These are phyloP conservation scores for Aradus depressus DNA, from an alignment of 2,888 invertebrate species.

Conservation along the genomic window DNA sequence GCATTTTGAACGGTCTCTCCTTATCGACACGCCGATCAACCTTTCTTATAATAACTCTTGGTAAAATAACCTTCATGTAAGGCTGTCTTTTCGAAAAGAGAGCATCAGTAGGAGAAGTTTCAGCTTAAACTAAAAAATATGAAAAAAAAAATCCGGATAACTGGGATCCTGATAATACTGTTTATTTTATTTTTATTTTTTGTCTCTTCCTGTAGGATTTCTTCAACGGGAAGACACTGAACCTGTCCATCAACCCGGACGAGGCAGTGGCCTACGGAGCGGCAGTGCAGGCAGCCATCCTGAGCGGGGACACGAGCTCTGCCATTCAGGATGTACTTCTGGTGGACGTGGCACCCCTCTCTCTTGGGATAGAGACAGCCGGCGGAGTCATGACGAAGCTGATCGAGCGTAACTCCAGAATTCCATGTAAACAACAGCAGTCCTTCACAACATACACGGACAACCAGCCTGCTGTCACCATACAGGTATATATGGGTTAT, in stretches of 20 bases:
- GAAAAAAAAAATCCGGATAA: too few species aligned
- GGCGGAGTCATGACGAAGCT: constrained; percentile 66
- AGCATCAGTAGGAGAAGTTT: too few species aligned
- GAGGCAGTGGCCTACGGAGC: constrained; percentile 90
- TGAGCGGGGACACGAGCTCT: constrained; percentile 49
- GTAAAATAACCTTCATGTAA: too few species aligned
- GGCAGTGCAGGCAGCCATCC: constrained; percentile 85
- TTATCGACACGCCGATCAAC: too few species aligned
- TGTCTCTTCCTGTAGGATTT: constrained; percentile 44
- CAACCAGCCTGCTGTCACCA: constrained; percentile 81
- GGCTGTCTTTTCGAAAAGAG: too few species aligned
- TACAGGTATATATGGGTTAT: constrained; percentile 42
- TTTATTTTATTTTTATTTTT: too few species aligned
- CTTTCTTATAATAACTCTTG: too few species aligned
- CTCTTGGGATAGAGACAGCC: constrained; percentile 65
- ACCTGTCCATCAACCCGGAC: constrained; percentile 80
- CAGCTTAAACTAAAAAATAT: too few species aligned
- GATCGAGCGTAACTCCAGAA: constrained; percentile 46
- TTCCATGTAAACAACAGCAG: constrained; percentile 47
- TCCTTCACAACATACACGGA: constrained; percentile 85
- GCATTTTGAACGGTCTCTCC: too few species aligned
- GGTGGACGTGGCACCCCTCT: constrained; percentile 56
- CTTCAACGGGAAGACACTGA: constrained; percentile 67
- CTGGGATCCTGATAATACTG: too few species aligned
- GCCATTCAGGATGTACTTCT: constrained; percentile 62